phyloP scores from a whole-genome alignment of 2,113 vertebrate species.

The Vireo altiloquus region DNA sequence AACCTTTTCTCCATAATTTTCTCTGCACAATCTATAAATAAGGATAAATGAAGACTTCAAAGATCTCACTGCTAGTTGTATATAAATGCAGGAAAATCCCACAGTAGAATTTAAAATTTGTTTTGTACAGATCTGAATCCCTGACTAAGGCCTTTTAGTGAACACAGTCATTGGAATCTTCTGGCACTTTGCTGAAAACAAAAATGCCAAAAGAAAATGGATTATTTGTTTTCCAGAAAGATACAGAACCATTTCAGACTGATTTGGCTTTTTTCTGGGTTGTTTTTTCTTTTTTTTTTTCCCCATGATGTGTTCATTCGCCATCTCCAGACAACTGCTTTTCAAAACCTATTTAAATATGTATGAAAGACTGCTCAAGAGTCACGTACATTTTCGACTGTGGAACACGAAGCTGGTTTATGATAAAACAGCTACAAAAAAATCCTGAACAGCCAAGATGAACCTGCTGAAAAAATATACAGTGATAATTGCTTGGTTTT shows the following conservation, averaged over 20 bases:
- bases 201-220: constrained; percentile 1
- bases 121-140: neutral
- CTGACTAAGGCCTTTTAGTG: neutral
- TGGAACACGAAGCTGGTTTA: neutral
- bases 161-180: neutral
- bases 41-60: neutral
- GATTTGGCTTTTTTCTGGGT: neutral
- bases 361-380: neutral
- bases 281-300: neutral
- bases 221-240: neutral
- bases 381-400: constrained; percentile 9
- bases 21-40: neutral
- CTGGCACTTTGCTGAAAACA: neutral
- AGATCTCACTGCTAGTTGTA: neutral
- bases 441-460: neutral
- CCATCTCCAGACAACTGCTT: constrained; percentile 25
- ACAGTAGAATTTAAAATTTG: neutral
- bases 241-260: neutral
- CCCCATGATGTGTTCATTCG: neutral
- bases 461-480: neutral
- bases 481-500: neutral
- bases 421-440: neutral
- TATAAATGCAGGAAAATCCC: neutral
- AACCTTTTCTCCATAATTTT: neutral
- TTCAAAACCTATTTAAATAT: constrained; percentile 18